Base-by-base conservation (phyloP, 1,140 invertebrate species). In the Asbolus verrucosus region DNA sequence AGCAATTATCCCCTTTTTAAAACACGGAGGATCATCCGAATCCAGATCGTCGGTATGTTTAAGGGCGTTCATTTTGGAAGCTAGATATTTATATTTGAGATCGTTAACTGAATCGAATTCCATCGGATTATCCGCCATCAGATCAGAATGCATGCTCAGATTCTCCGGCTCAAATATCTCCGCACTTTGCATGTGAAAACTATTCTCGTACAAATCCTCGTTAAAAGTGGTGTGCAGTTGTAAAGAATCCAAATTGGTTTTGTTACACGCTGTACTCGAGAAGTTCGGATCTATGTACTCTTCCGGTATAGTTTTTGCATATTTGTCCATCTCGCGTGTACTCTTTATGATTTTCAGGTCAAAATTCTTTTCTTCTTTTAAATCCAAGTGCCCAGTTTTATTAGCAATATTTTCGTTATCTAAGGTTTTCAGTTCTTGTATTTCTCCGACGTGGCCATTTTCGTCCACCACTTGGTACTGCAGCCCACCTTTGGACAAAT, bases 351-450 rank as follows among this genome's bases (percentile, higher is more conserved):
- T 50, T 21, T 50, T 18, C 19, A 50, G 11, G 13, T 50, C 43
- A 11, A 50, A 50, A 11, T 1, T 0, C 18, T 50, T n/a, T 11
- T 36, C 43, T 9, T 6, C 21, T 50, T 50, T 50, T 21, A 50
- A 36, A 2, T 36, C 33, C 33, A 36, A 2, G 33, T 36, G 5
- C 2, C 5, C 33, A 2, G 27, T n/a, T 31, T 61, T 30, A 8
- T 33, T 61, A 6, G 36, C 14, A 1, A 24, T 36, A 8, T 4
- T 21, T 4, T 39, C 61, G 19, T 90, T 2, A 73, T 79, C 24
- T 84, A 89, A 41, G 1, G 73, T 50, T 27, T 71, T 68, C 6
- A 78, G 39, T 27, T 78, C 75, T 15, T 76, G 75, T 8, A 80
- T 38, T 65, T 80, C 78, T 3, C 77, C 76, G 13, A 75, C 43